phyloP scores from a whole-genome alignment of 2,797 vertebrate genomes.

The Phrynocephalus guinanensis region DNA sequence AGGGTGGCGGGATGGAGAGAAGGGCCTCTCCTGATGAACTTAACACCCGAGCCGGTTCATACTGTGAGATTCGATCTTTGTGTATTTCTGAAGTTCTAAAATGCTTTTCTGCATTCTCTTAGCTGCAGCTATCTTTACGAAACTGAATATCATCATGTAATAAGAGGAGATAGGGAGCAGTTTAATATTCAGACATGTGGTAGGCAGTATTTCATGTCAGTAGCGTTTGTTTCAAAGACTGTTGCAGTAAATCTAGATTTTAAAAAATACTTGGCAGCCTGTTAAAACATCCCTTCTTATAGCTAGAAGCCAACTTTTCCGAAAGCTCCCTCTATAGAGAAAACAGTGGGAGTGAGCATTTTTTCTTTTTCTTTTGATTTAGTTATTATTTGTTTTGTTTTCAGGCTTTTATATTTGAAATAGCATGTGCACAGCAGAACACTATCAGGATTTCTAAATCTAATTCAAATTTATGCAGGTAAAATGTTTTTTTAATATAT shows the following conservation, averaged over 20 bases:
- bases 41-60: too few relatives aligned
- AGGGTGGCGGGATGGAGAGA: too few relatives aligned
- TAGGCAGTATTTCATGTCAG: not conserved
- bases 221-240: slow-evolving; percentile 31
- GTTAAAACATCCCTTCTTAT: slow-evolving; percentile 45
- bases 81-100: not conserved
- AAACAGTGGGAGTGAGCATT: slow-evolving; percentile 32
- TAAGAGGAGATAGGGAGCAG: not conserved
- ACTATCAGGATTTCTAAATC: slow-evolving; percentile 56
- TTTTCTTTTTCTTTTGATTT: not conserved
- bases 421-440: slow-evolving; percentile 45
- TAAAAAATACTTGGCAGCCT: slow-evolving; percentile 2
- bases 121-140: not conserved
- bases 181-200: not conserved
- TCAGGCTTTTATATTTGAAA: slow-evolving; percentile 62
- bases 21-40: too few relatives aligned
- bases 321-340: slow-evolving; percentile 47
- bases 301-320: slow-evolving; percentile 47
- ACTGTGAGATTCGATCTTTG: too few relatives aligned
- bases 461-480: slow-evolving; percentile 61
- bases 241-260: slow-evolving; percentile 26
- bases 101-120: not conserved
- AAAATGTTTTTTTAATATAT: slow-evolving; percentile 50
- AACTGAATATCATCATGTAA: not conserved
- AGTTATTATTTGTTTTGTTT: slow-evolving; percentile 38